Percentiles rank a stretch among this genome's conserved stretches.
phyloP scores from a whole-genome alignment of 2,888 invertebrate genomes.

The Eupithecia subumbrata region DNA sequence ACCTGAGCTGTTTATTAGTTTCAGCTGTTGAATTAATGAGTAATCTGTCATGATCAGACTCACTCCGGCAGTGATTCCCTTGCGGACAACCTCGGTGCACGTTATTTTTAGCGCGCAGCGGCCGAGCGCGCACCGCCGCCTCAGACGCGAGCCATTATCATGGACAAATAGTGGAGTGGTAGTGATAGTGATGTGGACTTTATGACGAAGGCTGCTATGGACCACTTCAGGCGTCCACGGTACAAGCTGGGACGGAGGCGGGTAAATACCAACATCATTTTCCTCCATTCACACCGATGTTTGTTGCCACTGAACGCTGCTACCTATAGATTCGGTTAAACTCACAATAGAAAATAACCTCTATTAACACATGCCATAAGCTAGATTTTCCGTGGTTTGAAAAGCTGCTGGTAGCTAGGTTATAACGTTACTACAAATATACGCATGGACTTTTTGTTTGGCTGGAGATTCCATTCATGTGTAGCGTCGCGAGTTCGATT shows the following conservation, averaged over 20 bases:
- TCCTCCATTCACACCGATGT: background rate
- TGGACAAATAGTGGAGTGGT: slow-evolving; percentile 43
- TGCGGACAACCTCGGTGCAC: slow-evolving; percentile 48
- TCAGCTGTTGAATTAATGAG: slow-evolving; percentile 21
- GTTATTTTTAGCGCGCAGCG: slow-evolving; percentile 77
- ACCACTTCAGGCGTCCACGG: slow-evolving; percentile 71
- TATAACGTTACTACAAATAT: slow-evolving; percentile 19
- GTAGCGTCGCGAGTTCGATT: slow-evolving; percentile 32
- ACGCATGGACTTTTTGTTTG: slow-evolving; percentile 24
- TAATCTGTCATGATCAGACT: slow-evolving; percentile 35
- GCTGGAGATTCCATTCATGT: slow-evolving; percentile 33
- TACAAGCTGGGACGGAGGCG: slow-evolving; percentile 64
- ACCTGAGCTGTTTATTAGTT: background rate
- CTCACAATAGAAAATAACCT: background rate
- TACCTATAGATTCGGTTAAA: background rate
- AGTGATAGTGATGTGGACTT: slow-evolving; percentile 67
- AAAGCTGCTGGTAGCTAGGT: slow-evolving; percentile 8
- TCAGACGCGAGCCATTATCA: slow-evolving; percentile 45
- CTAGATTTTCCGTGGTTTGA: background rate
- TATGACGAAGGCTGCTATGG: slow-evolving; percentile 79
- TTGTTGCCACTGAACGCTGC: background rate
- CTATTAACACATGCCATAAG: background rate
- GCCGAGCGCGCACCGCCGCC: slow-evolving; percentile 53
- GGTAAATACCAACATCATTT: slow-evolving; percentile 52
- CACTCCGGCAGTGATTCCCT: slow-evolving; percentile 41